Evolutionary conservation across 2,797 vertebrate genomes (phyloP).

Genomic region (Peromyscus nudipes): DNA sequence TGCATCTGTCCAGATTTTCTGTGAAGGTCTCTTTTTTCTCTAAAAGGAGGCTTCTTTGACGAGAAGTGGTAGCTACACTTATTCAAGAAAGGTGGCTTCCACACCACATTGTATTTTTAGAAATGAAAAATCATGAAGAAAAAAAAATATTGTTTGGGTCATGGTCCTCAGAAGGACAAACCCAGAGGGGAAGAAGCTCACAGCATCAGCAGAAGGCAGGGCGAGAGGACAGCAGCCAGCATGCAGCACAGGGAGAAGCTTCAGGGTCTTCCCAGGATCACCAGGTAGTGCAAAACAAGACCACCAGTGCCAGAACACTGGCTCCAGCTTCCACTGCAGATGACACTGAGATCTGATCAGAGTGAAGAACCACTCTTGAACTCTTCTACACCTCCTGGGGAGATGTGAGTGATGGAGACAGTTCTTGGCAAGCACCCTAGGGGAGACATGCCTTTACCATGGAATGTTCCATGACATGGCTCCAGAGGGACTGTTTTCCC

Average conservation of each 20-base stretch:
- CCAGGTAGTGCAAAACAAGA: background rate
- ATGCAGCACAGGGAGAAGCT: background rate
- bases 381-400: background rate
- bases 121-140: background rate
- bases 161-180: background rate
- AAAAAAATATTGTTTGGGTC: background rate
- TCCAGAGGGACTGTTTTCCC: slow-evolving; percentile 66
- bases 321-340: background rate
- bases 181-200: background rate
- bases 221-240: background rate
- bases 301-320: background rate
- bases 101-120: background rate
- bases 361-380: background rate
- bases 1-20: background rate
- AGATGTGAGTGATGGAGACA: slow-evolving; percentile 7
- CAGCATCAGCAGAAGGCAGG: background rate
- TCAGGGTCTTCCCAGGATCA: background rate
- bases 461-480: slow-evolving; percentile 68
- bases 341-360: background rate
- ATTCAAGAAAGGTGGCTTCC: background rate
- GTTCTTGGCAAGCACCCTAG: slow-evolving; percentile 47
- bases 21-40: background rate
- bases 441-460: slow-evolving; percentile 59
- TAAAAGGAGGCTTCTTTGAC: background rate
- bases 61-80: background rate